A percentile compares a stretch with the other conserved stretches of the same genome.
These are phyloP conservation scores for Melanotaenia maccullochi DNA, from an alignment of 2,797 vertebrate species.

Conservation along the genomic window DNA sequence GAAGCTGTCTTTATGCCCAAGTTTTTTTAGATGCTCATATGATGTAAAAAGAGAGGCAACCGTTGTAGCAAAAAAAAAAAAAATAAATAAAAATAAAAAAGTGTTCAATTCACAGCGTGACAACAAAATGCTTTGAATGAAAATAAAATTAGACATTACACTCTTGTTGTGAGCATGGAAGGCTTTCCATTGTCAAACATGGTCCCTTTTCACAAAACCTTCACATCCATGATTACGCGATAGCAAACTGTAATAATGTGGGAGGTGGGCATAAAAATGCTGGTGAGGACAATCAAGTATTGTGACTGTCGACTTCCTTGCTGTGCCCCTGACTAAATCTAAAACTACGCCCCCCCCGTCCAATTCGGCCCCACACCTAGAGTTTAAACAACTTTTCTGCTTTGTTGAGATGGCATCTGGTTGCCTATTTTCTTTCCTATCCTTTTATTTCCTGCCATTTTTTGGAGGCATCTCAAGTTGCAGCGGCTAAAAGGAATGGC, in stretches of 20 bases:
- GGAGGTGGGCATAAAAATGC: slow-evolving; percentile 47
- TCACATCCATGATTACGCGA: slow-evolving; percentile 62
- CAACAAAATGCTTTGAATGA: slow-evolving; percentile 59
- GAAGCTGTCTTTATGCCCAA: slow-evolving; percentile 25
- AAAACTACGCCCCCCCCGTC: slow-evolving; percentile 12
- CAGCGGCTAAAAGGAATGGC: slow-evolving; percentile 82
- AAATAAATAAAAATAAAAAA: not conserved
- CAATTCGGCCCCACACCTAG: slow-evolving; percentile 50
- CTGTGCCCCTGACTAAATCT: slow-evolving; percentile 45
- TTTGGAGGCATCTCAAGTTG: slow-evolving; percentile 82
- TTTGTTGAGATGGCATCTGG: slow-evolving; percentile 85
- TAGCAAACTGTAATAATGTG: slow-evolving; percentile 59
- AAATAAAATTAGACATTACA: slow-evolving; percentile 70
- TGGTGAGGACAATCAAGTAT: slow-evolving; percentile 57
- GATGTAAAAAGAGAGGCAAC: slow-evolving; percentile 44
- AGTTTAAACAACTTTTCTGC: slow-evolving; percentile 84
- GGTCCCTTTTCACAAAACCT: slow-evolving; percentile 51
- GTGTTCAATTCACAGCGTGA: slow-evolving; percentile 56
- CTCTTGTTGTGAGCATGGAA: slow-evolving; percentile 64
- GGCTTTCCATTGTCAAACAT: slow-evolving; percentile 54
- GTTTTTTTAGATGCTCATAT: slow-evolving; percentile 41
- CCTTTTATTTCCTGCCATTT: slow-evolving; percentile 81
- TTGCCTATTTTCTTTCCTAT: slow-evolving; percentile 83
- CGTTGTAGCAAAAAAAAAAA: slow-evolving; percentile 25
- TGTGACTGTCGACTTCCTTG: slow-evolving; percentile 52